These are phyloP conservation scores for Nasonia giraulti DNA, from an alignment of 1,140 invertebrate species.

Conservation along the genomic window DNA sequence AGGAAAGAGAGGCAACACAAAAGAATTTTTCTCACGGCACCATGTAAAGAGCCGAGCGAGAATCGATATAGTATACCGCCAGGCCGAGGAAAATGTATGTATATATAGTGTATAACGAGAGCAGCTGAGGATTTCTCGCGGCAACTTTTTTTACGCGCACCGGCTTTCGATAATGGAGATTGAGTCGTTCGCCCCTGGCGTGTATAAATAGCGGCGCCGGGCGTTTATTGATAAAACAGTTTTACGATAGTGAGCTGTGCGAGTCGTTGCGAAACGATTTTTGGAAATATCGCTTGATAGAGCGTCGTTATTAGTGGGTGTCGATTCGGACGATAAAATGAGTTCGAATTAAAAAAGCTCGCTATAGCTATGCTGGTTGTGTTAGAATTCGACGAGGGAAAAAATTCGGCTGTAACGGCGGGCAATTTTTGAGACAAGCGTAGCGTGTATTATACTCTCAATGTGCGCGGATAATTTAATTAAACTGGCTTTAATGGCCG, in stretches of 20 bases:
- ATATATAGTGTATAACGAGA: slow-evolving; percentile 32
- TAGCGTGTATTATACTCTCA: background rate
- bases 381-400: too few relatives aligned
- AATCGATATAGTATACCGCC: slow-evolving; percentile 16
- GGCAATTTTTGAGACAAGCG: too few relatives aligned
- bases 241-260: background rate
- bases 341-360: too few relatives aligned
- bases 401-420: too few relatives aligned
- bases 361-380: too few relatives aligned
- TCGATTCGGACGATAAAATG: too few relatives aligned
- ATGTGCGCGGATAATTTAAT: too few relatives aligned
- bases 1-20: background rate
- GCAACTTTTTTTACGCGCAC: slow-evolving; percentile 56
- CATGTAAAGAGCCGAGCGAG: background rate
- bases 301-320: too few relatives aligned
- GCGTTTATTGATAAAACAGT: slow-evolving; percentile 44
- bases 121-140: slow-evolving; percentile 38
- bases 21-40: background rate
- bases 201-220: slow-evolving; percentile 16
- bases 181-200: slow-evolving; percentile 24
- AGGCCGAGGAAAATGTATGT: background rate
- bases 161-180: slow-evolving; percentile 56
- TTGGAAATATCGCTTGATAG: too few relatives aligned
- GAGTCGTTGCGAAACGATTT: background rate
- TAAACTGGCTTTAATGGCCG: too few relatives aligned